Conservation (phyloP, 2,113 vertebrate species). For the Nymphicus hollandicus region DNA sequence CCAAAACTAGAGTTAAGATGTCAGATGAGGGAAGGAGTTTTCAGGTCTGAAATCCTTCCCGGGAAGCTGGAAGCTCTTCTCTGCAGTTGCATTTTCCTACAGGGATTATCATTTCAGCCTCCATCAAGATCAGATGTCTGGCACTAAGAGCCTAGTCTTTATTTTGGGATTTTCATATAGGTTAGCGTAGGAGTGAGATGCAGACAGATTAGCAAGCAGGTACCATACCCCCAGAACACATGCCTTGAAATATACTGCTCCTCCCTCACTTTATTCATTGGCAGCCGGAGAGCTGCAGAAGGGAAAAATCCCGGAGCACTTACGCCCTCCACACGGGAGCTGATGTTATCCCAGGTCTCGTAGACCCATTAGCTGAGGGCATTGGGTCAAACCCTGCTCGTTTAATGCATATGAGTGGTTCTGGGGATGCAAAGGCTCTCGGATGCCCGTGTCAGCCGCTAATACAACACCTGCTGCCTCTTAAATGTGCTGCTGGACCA, state of each 20-base stretch:
- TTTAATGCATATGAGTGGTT: background rate
- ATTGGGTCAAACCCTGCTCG: background rate
- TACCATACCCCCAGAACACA: slow-evolving; percentile 21
- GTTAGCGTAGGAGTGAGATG: slow-evolving; percentile 33
- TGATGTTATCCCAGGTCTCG: background rate
- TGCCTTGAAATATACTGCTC: background rate
- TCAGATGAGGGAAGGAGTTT: background rate
- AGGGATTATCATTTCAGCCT: background rate
- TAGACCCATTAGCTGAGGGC: background rate
- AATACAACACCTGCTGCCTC: background rate
- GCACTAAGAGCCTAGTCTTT: background rate
- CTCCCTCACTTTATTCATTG: slow-evolving; percentile 13
- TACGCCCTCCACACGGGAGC: background rate
- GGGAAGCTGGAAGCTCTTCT: background rate
- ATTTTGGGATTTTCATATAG: slow-evolving; percentile 19
- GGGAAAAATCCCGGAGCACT: background rate
- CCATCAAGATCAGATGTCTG: slow-evolving; percentile 1
- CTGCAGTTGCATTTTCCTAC: background rate
- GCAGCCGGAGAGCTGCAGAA: background rate
- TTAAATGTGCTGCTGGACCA: background rate
- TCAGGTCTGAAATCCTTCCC: background rate
- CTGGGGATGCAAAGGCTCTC: background rate
- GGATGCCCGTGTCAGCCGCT: background rate
- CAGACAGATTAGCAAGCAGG: slow-evolving; percentile 39
- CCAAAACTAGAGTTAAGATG: background rate